phyloP scores from a whole-genome alignment of 2,888 invertebrate species.

The Parnassius mnemosyne region DNA sequence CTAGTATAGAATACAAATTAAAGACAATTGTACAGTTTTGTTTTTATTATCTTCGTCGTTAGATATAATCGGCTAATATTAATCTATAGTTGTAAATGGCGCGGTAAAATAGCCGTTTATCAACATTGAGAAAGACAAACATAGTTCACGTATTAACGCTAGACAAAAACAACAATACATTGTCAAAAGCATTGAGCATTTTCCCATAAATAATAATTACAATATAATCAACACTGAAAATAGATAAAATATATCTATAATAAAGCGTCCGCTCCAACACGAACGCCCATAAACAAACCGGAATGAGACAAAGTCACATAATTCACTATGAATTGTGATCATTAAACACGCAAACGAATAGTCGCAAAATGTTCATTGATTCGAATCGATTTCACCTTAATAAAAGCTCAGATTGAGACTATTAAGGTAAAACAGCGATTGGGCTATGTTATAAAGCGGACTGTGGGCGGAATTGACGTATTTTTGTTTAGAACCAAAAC shows the following conservation, averaged over 20 bases:
- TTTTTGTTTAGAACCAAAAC: background rate
- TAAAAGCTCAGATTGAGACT: conserved; percentile 49
- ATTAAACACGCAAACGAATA: conserved; percentile 63
- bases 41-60: too few species aligned
- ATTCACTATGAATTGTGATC: conserved; percentile 68
- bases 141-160: too few species aligned
- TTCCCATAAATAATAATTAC: conserved; percentile 14
- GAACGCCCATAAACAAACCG: conserved; percentile 65
- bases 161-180: background rate
- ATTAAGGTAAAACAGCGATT: conserved; percentile 49
- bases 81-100: too few species aligned
- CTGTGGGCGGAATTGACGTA: background rate
- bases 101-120: too few species aligned
- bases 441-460: conserved; percentile 38
- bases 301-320: conserved; percentile 69
- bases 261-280: conserved; percentile 49
- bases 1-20: conserved; percentile 28
- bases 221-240: conserved; percentile 41
- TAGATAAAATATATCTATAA: conserved; percentile 47
- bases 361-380: conserved; percentile 46
- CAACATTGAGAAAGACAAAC: too few species aligned
- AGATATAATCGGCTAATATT: too few species aligned
- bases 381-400: conserved; percentile 35
- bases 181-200: background rate
- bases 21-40: background rate